Base-by-base conservation (phyloP, 2,888 invertebrate genomes). In the Tinea trinotella region DNA sequence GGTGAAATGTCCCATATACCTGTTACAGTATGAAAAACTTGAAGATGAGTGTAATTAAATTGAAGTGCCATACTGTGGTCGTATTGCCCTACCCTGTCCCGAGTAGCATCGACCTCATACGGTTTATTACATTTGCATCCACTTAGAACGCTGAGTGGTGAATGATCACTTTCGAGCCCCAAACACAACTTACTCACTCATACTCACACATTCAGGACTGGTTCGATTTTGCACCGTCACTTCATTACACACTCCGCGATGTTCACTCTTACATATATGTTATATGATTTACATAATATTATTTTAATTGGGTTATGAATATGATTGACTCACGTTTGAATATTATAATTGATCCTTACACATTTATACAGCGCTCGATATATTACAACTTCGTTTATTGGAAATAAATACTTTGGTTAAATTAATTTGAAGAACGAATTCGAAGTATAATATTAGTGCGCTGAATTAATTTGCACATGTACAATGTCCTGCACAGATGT, bases 211-310 rank as follows among this genome's bases (percentile, higher is more conserved):
- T 75, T 76, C 79, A 78, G 78, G 73, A 76, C 71, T 73, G 73
- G 80, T 82, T 85, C 87, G 88, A 89, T 89, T 89, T 89, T 89
- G 89, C 89, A 89, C 89, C 88, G 87, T 84, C 77, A 83, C 82
- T 84, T 81, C 84, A 80, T 77, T 70, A 66, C 66, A 80, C 73
- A 80, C 76, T 76, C 9, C 62, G 61, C 62, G 64, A 64, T 63
- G 62, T 59, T 64, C 19, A 54, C 56, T 56, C 52, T 49, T 18
- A 52, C 61, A 64, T 59, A 60, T 61, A 58, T 61, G 7, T 20
- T 9, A 15, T 4, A n/a, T 50, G n/a, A 24, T 24, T n/a, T 22
- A 50, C 5, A 22, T 13, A 50, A 20, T n/a, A n/a, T n/a, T n/a
- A n/a, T n/a, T n/a, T 49, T 5, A 46, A 2, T n/a, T 24, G 13